A percentile compares a stretch with the other conserved stretches of the same genome.
Evolutionary conservation across 2,113 vertebrate genomes (phyloP).

Genomic region (Morone saxatilis): DNA sequence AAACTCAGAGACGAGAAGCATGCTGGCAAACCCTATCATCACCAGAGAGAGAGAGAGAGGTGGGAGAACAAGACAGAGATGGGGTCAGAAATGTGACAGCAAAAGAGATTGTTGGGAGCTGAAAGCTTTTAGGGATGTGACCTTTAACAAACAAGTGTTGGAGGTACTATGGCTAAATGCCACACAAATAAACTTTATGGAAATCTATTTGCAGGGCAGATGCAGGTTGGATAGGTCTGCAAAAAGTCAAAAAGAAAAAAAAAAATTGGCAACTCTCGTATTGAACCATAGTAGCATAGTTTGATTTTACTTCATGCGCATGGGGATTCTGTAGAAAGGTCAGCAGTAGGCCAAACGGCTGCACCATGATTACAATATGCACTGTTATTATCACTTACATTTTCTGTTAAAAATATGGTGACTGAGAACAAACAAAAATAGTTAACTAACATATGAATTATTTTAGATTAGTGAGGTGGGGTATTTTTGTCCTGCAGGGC

Average conservation of each 20-base stretch:
- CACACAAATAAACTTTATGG: conserved; percentile 14
- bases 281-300: neutral
- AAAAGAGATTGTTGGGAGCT: neutral
- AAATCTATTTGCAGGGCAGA: conserved; percentile 16
- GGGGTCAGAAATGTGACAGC: conserved; percentile 16
- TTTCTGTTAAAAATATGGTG: neutral
- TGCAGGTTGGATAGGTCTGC: neutral
- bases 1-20: neutral
- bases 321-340: conserved; percentile 2
- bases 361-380: too few relatives aligned
- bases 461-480: neutral
- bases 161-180: conserved; percentile 34
- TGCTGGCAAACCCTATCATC: neutral
- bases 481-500: neutral
- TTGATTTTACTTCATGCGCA: neutral
- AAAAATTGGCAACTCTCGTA: conserved; percentile 3
- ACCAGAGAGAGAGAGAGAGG: neutral
- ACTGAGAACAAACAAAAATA: neutral
- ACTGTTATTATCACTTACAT: neutral
- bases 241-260: neutral
- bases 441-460: neutral
- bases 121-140: conserved; percentile 65
- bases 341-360: neutral
- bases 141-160: conserved; percentile 61
- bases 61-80: neutral